These are phyloP conservation scores for Bellardia pandia DNA, from an alignment of 2,888 invertebrate species.

Conservation along the genomic window DNA sequence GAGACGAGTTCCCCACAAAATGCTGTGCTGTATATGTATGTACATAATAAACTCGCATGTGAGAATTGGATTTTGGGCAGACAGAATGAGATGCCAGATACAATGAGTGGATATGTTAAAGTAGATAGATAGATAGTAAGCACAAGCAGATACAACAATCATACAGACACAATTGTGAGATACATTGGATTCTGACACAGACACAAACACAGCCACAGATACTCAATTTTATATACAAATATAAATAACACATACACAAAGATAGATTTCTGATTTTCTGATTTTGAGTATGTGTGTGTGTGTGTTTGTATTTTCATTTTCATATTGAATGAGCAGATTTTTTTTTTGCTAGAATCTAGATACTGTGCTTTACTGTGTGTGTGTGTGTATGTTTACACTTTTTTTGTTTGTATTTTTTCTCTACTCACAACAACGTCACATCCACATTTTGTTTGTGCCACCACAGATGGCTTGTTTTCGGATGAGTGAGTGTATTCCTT, in stretches of 20 bases:
- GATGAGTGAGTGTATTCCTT: constrained; percentile 72
- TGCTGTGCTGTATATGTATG: background rate
- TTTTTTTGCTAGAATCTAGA: background rate
- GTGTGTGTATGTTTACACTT: constrained; percentile 55
- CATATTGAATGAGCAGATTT: constrained; percentile 61
- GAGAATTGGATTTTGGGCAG: constrained; percentile 49
- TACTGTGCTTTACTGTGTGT: background rate
- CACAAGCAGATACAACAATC: constrained; percentile 70
- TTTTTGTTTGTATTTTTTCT: constrained; percentile 30
- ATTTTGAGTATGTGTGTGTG: constrained; percentile 41
- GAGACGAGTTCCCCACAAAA: constrained; percentile 51
- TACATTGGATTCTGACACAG: constrained; percentile 43
- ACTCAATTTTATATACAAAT: constrained; percentile 62
- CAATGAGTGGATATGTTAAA: constrained; percentile 70
- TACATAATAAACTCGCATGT: constrained; percentile 26
- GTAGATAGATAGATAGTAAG: constrained; percentile 63
- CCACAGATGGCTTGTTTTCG: constrained; percentile 70
- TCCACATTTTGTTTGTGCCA: constrained; percentile 56
- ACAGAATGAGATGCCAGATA: constrained; percentile 75
- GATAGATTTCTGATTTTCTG: constrained; percentile 33
- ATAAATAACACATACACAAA: constrained; percentile 58
- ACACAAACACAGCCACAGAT: constrained; percentile 62
- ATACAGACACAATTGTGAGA: constrained; percentile 73
- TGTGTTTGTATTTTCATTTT: background rate
- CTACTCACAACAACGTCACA: constrained; percentile 52